Evolutionary conservation across 1,140 invertebrate species (phyloP).

Genomic region (Heliconius nattereri): DNA sequence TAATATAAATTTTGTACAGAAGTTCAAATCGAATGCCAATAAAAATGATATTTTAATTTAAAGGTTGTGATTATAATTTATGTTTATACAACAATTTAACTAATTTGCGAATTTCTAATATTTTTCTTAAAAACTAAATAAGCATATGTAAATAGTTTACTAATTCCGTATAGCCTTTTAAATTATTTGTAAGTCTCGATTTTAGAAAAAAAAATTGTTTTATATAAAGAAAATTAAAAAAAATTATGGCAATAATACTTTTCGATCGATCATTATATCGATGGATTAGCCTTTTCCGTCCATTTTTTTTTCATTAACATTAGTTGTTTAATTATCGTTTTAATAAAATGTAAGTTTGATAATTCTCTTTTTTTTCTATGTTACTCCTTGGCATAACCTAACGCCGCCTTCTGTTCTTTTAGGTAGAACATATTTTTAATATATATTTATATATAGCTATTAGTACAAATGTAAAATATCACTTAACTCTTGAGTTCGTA

Average conservation of each 20-base stretch:
- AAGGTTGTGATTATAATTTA: no score
- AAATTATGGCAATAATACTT: not conserved
- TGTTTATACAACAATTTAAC: no score
- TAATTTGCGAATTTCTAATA: no score
- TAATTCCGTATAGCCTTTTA: not conserved
- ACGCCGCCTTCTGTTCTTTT: no score
- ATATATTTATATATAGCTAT: not conserved
- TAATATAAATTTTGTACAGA: no score
- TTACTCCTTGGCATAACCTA: no score
- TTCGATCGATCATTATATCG: not conserved
- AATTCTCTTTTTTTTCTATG: not conserved
- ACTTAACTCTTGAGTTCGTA: not conserved
- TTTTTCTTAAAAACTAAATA: no score
- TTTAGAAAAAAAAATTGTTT: not conserved
- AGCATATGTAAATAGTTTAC: no score
- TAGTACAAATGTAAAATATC: not conserved
- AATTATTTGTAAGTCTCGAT: not conserved
- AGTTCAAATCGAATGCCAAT: no score
- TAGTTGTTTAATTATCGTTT: not conserved
- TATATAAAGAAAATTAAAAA: not conserved
- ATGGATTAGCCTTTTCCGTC: not conserved
- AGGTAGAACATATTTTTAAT: not conserved
- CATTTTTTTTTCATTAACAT: not conserved
- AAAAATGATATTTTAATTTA: no score
- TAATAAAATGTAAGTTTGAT: not conserved